These are phyloP conservation scores for Oncorhynchus gorbuscha DNA, from an alignment of 2,113 vertebrate genomes.

Conservation along the genomic window DNA sequence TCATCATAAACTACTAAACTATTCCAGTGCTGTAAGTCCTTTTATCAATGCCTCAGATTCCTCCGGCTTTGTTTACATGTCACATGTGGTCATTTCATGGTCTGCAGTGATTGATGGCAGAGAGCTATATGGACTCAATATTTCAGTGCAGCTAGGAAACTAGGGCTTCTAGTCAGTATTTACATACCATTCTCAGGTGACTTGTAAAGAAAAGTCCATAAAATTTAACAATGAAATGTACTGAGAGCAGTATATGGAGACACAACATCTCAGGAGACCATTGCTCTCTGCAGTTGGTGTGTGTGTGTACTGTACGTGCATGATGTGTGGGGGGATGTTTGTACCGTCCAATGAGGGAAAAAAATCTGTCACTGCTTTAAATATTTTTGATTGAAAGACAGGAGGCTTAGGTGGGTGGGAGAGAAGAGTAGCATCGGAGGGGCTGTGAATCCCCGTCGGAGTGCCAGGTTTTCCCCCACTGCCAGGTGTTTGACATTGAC, in stretches of 20 bases:
- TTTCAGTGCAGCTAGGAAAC: slow-evolving; percentile 47
- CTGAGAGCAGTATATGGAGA: slow-evolving; percentile 63
- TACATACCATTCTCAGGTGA: slow-evolving; percentile 55
- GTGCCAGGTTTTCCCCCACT: slow-evolving; percentile 76
- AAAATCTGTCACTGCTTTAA: slow-evolving; percentile 70
- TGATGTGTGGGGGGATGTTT: slow-evolving; percentile 33
- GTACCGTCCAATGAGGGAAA: slow-evolving; percentile 62
- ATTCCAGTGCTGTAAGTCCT: slow-evolving; percentile 37
- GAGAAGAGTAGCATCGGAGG: slow-evolving; percentile 17
- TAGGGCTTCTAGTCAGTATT: slow-evolving; percentile 44
- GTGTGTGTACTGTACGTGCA: slow-evolving; percentile 47
- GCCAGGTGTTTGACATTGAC: slow-evolving; percentile 82
- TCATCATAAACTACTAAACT: slow-evolving; percentile 39
- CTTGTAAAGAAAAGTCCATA: slow-evolving; percentile 59
- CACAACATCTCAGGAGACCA: slow-evolving; percentile 56
- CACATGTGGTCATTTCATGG: slow-evolving; percentile 44
- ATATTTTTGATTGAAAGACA: slow-evolving; percentile 36
- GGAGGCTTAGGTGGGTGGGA: slow-evolving; percentile 20
- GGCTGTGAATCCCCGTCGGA: slow-evolving; percentile 65
- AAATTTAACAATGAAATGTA: slow-evolving; percentile 70
- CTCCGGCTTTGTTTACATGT: slow-evolving; percentile 50
- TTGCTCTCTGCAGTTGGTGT: too few relatives aligned
- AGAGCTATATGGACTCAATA: slow-evolving; percentile 42
- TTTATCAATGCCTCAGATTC: slow-evolving; percentile 43
- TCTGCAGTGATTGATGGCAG: slow-evolving; percentile 51